phyloP scores from a whole-genome alignment of 2,888 invertebrate species.

The Ectobius pallidus region DNA sequence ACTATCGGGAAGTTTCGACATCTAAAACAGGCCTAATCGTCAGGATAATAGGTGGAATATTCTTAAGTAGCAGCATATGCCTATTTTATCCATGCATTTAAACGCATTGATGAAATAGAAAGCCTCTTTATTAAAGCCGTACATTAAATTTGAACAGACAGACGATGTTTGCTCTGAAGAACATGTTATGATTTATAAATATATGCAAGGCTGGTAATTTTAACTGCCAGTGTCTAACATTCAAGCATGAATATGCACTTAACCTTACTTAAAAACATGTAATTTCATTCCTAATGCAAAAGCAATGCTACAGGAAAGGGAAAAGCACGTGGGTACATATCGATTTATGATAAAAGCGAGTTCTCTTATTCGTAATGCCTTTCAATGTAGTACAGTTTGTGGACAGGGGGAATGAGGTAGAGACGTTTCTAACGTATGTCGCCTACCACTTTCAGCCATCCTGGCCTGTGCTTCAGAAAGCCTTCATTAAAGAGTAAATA shows the following conservation, averaged over 20 bases:
- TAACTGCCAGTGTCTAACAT: not conserved
- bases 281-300: conserved; percentile 23
- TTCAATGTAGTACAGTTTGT: conserved; percentile 9
- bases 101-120: no score
- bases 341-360: conserved; percentile 19
- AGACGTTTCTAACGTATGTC: conserved; percentile 7
- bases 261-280: conserved; percentile 17
- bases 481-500: conserved; percentile 25
- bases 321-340: not conserved
- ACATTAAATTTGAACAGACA: not conserved
- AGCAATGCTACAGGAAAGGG: not conserved
- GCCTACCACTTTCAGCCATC: not conserved
- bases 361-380: not conserved
- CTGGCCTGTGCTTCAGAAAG: not conserved
- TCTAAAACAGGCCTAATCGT: no score
- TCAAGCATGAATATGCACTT: conserved; percentile 20
- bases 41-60: no score
- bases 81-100: no score
- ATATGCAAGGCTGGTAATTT: conserved; percentile 14
- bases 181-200: not conserved
- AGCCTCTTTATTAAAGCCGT: no score
- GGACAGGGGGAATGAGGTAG: not conserved
- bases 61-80: no score
- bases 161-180: not conserved
- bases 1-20: no score